Conservation (phyloP, 2,113 vertebrate species). For the Pholis gunnellus region DNA sequence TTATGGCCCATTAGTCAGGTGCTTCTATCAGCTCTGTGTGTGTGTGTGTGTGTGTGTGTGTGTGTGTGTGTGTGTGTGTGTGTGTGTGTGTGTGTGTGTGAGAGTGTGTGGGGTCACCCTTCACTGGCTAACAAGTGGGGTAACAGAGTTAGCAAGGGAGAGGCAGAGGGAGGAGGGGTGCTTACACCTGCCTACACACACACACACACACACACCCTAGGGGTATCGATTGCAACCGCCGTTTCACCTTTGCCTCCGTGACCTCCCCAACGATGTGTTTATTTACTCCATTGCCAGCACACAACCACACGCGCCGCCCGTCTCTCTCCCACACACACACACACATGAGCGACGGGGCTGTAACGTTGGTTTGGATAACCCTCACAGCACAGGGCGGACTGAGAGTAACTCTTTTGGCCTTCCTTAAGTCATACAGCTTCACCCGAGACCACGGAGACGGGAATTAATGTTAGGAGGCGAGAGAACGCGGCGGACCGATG, state of each 20-base stretch:
- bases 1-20: constrained; percentile 92
- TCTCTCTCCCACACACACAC: constrained; percentile 20
- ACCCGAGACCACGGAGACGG: not conserved
- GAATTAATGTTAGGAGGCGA: not conserved
- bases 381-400: constrained; percentile 2
- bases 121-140: constrained; percentile 75
- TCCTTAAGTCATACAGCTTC: not conserved
- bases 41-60: constrained; percentile 34
- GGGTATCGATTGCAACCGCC: constrained; percentile 79
- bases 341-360: constrained; percentile 6
- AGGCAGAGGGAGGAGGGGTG: constrained; percentile 42
- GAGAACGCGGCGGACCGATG: not conserved
- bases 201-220: constrained; percentile 53
- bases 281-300: constrained; percentile 69
- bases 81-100: constrained; percentile 27
- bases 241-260: constrained; percentile 81
- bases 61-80: constrained; percentile 33
- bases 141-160: constrained; percentile 72
- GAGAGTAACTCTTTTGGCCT: not conserved
- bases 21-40: constrained; percentile 76
- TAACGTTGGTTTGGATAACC: constrained; percentile 43
- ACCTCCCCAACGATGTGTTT: constrained; percentile 81
- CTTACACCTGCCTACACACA: constrained; percentile 69
- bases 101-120: constrained; percentile 67
- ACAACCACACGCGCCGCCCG: constrained; percentile 38